Evolutionary conservation across 2,888 invertebrate species (phyloP), one percentile per base, ranked within the genome.

Genomic region (Saturnia japonica): DNA sequence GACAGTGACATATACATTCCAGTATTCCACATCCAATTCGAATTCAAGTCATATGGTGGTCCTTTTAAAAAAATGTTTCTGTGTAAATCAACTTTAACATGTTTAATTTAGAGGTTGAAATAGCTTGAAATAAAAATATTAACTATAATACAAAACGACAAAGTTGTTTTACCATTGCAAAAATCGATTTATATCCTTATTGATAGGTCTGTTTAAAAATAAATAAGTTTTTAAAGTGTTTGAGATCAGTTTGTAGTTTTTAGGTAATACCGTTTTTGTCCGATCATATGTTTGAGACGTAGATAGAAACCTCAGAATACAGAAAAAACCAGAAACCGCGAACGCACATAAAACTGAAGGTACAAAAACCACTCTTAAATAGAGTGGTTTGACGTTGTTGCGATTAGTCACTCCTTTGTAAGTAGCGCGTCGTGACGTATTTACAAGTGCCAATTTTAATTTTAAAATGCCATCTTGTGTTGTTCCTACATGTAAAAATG

Each of bases 1-100:
- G 28, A 60, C 1, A 28, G 0, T 60, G 28, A 12, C 11, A 12
- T 14, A 28, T 28, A 60, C 28, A 60, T 14, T 60, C 57, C 57
- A 60, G 57, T 60, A 60, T 28, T 60, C 25, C n/a, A 62, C 14
- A 62, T 34, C 14, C 64, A 64, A 64, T 64, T 64, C 64, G 40
- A 64, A 64, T 64, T 64, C 40, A 64, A 64, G 64, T 64, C 64
- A 64, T 64, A 64, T 64, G 64, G 64, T 64, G 40, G 64, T 34
- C 64, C 40, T 64, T 40, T 64, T 40, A 8, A 40, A 40, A n/a
- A 40, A 14, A 60, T 4, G 9, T 19, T n/a, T 19, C 40, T 1
- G n/a, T 19, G 19, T 40, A 64, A 40, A 40, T 64, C 19, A 40
- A 40, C 64, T 64, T 16, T 64, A 34, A n/a, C 40, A 1, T 0